A percentile compares a stretch with the other conserved stretches of the same genome.
phyloP scores from a whole-genome alignment of 2,113 vertebrate species.

The Syngnathus floridae region DNA sequence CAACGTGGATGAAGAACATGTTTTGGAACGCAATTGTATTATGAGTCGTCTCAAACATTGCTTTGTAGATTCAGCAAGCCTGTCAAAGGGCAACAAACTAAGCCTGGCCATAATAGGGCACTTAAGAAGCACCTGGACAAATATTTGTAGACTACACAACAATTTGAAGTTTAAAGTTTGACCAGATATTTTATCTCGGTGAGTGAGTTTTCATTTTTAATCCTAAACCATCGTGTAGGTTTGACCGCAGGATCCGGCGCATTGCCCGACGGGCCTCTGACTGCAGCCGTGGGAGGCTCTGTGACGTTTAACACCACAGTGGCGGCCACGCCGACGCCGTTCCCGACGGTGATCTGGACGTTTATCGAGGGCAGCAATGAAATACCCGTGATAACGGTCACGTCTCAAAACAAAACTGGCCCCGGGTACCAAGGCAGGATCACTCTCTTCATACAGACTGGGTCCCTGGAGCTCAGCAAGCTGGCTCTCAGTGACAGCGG shows the following conservation, averaged over 20 bases:
- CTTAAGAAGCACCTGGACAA: background rate
- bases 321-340: background rate
- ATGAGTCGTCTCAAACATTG: background rate
- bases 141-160: background rate
- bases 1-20: background rate
- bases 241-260: conserved; percentile 24
- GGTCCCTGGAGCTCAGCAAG: conserved; percentile 47
- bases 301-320: conserved; percentile 27
- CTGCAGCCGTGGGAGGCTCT: conserved; percentile 11
- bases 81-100: background rate
- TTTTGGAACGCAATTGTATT: no score
- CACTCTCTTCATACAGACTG: conserved; percentile 10
- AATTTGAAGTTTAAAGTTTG: background rate
- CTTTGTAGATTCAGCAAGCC: background rate
- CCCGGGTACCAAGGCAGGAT: conserved; percentile 18
- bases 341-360: fast-evolving
- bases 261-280: conserved; percentile 27
- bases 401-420: fast-evolving
- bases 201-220: no score
- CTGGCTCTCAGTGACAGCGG: conserved; percentile 36
- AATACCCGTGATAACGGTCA: background rate
- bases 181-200: background rate
- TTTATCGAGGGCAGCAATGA: fast-evolving
- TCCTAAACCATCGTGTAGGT: conserved; percentile 22
- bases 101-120: background rate